Conservation (phyloP, 2,888 invertebrate species). For the Tenthredo distinguenda region DNA sequence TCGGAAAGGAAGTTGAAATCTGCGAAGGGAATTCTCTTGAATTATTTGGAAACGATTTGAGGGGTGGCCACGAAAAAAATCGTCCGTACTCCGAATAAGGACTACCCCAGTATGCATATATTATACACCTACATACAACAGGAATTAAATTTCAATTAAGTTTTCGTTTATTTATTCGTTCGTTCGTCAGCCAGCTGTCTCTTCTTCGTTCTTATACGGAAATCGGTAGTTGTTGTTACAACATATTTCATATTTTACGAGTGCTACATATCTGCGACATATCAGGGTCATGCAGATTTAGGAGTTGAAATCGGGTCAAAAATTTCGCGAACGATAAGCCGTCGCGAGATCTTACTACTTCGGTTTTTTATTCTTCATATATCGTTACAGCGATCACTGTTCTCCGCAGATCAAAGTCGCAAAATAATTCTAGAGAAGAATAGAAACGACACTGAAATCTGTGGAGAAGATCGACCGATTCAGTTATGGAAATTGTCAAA, state of each 20-base stretch:
- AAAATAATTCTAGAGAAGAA: neutral
- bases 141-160: neutral
- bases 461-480: neutral
- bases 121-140: neutral
- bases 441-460: neutral
- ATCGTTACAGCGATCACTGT: no score
- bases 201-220: neutral
- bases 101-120: neutral
- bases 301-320: neutral
- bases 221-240: neutral
- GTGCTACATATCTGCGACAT: neutral
- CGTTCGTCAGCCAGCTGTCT: constrained; percentile 7
- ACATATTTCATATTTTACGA: neutral
- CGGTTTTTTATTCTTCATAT: no score
- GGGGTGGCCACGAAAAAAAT: neutral
- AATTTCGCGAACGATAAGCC: no score
- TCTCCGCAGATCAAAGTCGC: no score
- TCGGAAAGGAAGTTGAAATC: neutral
- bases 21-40: neutral
- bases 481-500: neutral
- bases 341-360: no score
- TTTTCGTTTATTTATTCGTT: constrained; percentile 15
- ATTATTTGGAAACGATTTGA: neutral
- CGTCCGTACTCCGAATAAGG: neutral
- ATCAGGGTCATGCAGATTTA: neutral